Conservation (phyloP, 2,888 invertebrate genomes). For the Leucoma salicis region DNA sequence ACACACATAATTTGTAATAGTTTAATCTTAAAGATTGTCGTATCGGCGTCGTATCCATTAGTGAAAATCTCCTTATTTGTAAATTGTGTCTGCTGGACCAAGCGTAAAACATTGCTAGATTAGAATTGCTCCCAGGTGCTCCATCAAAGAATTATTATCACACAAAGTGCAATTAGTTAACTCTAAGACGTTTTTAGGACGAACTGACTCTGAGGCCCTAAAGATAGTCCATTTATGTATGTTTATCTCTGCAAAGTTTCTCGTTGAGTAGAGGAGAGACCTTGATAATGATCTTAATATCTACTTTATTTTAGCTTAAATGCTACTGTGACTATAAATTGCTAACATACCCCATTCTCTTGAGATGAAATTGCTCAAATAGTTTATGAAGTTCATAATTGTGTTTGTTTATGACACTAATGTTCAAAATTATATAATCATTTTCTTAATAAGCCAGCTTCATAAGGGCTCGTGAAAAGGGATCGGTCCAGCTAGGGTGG, state of each 20-base stretch:
- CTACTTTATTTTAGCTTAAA: background rate
- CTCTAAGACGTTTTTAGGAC: slow-evolving; percentile 24
- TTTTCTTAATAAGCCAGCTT: too few species aligned
- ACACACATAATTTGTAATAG: background rate
- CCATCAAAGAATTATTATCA: slow-evolving; percentile 40
- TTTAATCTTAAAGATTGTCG: background rate
- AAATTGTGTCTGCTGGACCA: slow-evolving; percentile 14
- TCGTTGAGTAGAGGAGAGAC: background rate
- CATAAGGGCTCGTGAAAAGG: too few species aligned
- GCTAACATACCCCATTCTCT: background rate
- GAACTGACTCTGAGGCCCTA: slow-evolving; percentile 16
- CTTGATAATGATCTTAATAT: background rate
- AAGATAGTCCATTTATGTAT: slow-evolving; percentile 18
- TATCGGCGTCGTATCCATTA: slow-evolving; percentile 1
- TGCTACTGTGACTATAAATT: background rate
- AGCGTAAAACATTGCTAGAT: slow-evolving; percentile 34
- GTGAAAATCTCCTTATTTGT: slow-evolving; percentile 22
- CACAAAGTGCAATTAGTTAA: slow-evolving; percentile 28
- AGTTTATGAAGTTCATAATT: too few species aligned
- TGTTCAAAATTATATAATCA: too few species aligned
- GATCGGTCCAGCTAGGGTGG: too few species aligned
- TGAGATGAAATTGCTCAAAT: too few species aligned
- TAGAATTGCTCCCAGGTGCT: slow-evolving; percentile 44
- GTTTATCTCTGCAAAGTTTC: slow-evolving; percentile 1
- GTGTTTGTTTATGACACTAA: too few species aligned